Evolutionary conservation across 2,888 invertebrate genomes (phyloP).

Genomic region (Diarsia rubi): DNA sequence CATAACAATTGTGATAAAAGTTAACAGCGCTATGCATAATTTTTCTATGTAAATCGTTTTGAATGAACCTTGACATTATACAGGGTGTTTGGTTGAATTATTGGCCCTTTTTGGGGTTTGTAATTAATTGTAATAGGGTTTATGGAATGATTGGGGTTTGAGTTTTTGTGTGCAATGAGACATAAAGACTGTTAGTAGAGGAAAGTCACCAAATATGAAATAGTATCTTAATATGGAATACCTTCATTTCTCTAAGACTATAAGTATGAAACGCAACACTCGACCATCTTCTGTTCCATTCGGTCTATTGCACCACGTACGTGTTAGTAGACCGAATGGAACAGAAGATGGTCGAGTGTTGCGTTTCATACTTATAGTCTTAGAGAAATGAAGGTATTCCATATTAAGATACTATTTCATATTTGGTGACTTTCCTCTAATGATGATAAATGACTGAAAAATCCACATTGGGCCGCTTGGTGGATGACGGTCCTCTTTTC

Average conservation of each 20-base stretch:
- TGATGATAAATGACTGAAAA: neutral
- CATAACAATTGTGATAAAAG: conserved; percentile 64
- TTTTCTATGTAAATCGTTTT: conserved; percentile 50
- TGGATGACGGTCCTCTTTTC: neutral
- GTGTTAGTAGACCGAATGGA: no score
- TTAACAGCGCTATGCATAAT: conserved; percentile 55
- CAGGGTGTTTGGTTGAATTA: conserved; percentile 18
- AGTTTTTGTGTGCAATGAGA: neutral
- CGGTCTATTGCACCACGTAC: no score
- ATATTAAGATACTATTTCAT: no score
- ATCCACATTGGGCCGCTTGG: neutral
- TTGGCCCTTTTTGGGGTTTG: neutral
- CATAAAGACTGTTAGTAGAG: neutral
- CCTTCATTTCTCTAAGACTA: no score
- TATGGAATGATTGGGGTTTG: neutral
- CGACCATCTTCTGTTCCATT: no score
- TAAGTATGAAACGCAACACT: no score
- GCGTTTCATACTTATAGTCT: no score
- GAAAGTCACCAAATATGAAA: no score
- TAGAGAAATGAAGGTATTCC: no score
- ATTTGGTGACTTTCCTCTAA: no score
- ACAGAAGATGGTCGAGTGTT: no score
- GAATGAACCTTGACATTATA: conserved; percentile 33
- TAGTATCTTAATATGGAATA: no score
- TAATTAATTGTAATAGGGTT: conserved; percentile 3